A percentile compares a stretch with the other conserved stretches of the same genome.
Conservation (phyloP, 2,797 vertebrate species). For the Ispidina lecontei region DNA sequence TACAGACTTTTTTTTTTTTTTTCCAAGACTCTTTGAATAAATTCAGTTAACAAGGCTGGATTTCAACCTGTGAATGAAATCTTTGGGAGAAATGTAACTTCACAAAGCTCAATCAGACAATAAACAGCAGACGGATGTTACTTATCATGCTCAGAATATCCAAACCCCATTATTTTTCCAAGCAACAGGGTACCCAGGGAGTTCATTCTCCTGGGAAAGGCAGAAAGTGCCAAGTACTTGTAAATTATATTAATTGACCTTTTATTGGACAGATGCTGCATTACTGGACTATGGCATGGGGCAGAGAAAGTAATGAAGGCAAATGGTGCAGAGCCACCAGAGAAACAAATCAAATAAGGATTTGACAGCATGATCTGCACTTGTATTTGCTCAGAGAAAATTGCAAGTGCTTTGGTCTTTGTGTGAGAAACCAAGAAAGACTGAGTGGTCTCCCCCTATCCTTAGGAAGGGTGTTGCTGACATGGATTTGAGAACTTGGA, state of each 20-base stretch:
- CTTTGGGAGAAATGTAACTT: not conserved
- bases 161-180: not conserved
- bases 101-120: not conserved
- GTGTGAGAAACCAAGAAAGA: not conserved
- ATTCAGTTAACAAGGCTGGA: not conserved
- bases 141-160: not conserved
- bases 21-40: not conserved
- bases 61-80: constrained; percentile 1
- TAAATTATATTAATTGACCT: constrained; percentile 4
- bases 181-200: not conserved
- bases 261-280: not conserved
- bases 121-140: not conserved
- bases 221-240: not conserved
- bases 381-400: constrained; percentile 35
- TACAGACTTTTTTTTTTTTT: not conserved
- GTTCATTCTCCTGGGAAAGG: not conserved
- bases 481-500: not conserved
- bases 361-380: not conserved
- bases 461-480: not conserved
- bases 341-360: constrained; percentile 25
- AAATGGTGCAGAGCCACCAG: not conserved
- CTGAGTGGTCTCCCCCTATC: not conserved
- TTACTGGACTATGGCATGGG: not conserved
- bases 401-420: not conserved
- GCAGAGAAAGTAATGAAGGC: constrained; percentile 26